phyloP scores from a whole-genome alignment of 2,113 vertebrate species.

The Tachuris rubrigastra region DNA sequence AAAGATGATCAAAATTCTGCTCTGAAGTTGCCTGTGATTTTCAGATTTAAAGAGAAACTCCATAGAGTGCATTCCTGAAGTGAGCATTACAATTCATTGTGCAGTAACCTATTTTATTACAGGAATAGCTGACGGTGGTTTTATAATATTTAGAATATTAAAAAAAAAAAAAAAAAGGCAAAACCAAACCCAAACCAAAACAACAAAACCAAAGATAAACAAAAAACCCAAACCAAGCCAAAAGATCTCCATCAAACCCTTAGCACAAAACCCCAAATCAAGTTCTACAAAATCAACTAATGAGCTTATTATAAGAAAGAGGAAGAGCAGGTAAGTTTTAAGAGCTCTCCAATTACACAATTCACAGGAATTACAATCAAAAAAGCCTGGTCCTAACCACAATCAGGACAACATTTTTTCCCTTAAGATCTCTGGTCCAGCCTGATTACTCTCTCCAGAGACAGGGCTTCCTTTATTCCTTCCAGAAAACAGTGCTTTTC shows the following conservation, averaged over 20 bases:
- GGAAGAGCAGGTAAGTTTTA: neutral
- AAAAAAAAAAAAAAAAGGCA: neutral
- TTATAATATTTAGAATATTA: neutral
- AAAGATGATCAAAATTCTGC: neutral
- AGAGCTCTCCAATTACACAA: accelerated
- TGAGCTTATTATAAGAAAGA: neutral
- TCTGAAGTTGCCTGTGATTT: neutral
- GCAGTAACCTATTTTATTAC: neutral
- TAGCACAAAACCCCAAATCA: neutral
- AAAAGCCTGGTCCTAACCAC: neutral
- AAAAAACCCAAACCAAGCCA: neutral
- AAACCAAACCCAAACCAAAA: neutral
- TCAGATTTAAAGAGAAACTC: neutral
- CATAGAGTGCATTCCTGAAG: neutral
- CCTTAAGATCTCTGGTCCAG: neutral
- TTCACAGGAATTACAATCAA: neutral
- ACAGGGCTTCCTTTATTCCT: neutral
- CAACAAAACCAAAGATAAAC: neutral
- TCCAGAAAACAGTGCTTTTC: neutral
- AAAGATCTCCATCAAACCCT: neutral
- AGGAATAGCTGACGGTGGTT: neutral
- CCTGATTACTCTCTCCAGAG: neutral
- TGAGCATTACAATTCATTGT: neutral
- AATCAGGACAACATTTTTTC: neutral
- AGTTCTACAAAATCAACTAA: neutral